Base-by-base conservation (phyloP, 2,113 vertebrate species). In the Podarcis raffonei region DNA sequence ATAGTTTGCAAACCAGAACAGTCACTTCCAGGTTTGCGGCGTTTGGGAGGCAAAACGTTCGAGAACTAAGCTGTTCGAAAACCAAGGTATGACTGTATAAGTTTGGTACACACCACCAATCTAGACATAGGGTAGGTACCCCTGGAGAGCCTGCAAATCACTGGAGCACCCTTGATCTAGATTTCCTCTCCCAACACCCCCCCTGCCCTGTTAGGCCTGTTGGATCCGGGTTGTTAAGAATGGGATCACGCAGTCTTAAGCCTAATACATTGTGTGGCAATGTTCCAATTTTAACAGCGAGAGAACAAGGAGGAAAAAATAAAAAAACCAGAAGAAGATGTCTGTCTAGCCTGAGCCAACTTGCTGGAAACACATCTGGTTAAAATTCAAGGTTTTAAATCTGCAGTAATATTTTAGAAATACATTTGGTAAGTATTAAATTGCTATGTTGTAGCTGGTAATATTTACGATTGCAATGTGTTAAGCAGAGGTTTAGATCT, bases 281-380 rank as follows among this genome's bases (percentile, higher is more conserved):
- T 5, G 87, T 92, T 91, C 87, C 76, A 39, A 89, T 94, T 95
- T 94, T 94, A 96, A 94, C 89, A 27, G 71, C 2, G 81, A 68
- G 74, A 48, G 65, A 80, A 57, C 42, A 71, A 39, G 48, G 59
- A 72, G 30, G 18, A 23, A 27, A 87, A 88, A 89, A 42, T 65
- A 78, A 79, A 85, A 87, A 12, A 57, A 92, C 90, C 94, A 84
- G 92, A 93, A 95, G 96, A 96, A 94, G 95, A 96, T 95, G 42
- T 76, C 62, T 66, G 13, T 95, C 95, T 95, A 95, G 97, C 95
- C 96, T 94, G 94, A 96, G 96, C 96, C 87, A 96, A 92, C 93
- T 93, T 93, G 91, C 92, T 95, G 92, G 93, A 95, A 96, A 83
- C 94, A 96, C 97, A 97, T 97, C 97, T 97, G 97, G 96, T 96